Base-by-base conservation (phyloP, 2,797 vertebrate genomes). In the Eulemur mongoz region DNA sequence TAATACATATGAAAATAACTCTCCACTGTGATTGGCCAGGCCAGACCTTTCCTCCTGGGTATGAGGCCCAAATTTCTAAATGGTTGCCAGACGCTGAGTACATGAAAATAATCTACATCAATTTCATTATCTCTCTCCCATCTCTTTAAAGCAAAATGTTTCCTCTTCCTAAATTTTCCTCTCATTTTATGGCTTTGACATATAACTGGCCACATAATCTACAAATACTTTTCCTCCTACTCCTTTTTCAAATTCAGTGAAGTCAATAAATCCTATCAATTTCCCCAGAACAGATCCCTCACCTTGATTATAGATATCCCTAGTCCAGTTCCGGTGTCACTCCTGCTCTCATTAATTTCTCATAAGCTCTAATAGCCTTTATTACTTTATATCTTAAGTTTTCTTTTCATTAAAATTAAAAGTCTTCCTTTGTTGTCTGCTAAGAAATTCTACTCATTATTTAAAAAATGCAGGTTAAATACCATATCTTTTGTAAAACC, bases 361-460 rank as follows among this genome's bases (percentile, higher is more conserved):
- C 32, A 69, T 89, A n/a, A 79, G 20, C 7, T 63, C 22, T 73
- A 48, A 27, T 67, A 30, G 7, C 86, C 52, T 67, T 38, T 70
- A 52, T 79, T 88, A 32, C 25, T 69, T 85, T 73, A 20, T 52
- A 9, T 84, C 9, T 83, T 18, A 67, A 70, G 6, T 92, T 50
- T 93, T 92, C 17, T 79, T 94, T 48, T 14, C n/a, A 18, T 70
- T 83, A 61, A 96, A 85, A 48, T 75, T 89, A 45, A 94, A 85
- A 65, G 79, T 12, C 12, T 75, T 70, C 12, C 20, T 93, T 57
- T 85, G 40, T 48, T 79, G 48, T 48, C 52, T 87, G 2, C 17
- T 83, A 85, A 67, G 85, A 76, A 96, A 43, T 92, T 82, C 43
- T 80, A 35, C 38, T 94, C 17, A 75, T 88, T 88, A 30, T 85